phyloP scores from a whole-genome alignment of 2,888 invertebrate genomes.

The Sphaeridia pumilis region DNA sequence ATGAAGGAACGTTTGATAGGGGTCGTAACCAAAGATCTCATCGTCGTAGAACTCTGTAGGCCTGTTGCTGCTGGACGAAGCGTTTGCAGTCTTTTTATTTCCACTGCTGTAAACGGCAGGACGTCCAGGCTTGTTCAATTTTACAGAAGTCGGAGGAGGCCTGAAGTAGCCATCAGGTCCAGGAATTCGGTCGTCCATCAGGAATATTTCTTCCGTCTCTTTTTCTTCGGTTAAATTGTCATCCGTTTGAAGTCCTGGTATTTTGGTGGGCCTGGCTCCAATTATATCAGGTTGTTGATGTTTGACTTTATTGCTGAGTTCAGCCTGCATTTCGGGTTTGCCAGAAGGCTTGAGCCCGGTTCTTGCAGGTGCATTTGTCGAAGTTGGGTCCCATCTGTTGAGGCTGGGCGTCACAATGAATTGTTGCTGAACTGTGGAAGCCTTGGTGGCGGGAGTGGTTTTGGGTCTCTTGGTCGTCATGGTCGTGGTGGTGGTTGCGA shows the following conservation, averaged over 20 bases:
- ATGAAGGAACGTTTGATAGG: slow-evolving; percentile 35
- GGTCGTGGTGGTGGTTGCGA: slow-evolving; percentile 7
- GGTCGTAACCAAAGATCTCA: slow-evolving; percentile 36
- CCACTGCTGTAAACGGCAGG: slow-evolving; percentile 11
- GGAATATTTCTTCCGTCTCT: slow-evolving; percentile 17
- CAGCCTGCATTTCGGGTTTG: slow-evolving; percentile 1
- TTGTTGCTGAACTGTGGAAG: neutral
- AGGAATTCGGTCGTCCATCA: slow-evolving; percentile 4
- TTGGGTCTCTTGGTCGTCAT: neutral
- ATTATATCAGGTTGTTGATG: slow-evolving; percentile 4
- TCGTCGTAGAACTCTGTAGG: slow-evolving; percentile 36
- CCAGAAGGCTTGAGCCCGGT: slow-evolving; percentile 6
- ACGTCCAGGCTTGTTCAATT: slow-evolving; percentile 22
- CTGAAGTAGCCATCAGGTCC: neutral
- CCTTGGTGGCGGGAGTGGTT: neutral
- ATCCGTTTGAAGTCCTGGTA: slow-evolving; percentile 25
- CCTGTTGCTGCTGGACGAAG: slow-evolving; percentile 23
- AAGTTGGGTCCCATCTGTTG: neutral
- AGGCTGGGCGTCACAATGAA: neutral
- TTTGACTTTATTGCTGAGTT: slow-evolving; percentile 2
- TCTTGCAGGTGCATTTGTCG: slow-evolving; percentile 1
- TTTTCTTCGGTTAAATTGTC: slow-evolving; percentile 15
- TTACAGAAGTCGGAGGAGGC: neutral
- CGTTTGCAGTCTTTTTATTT: slow-evolving; percentile 20
- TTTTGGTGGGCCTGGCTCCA: neutral